Evolutionary conservation across 1,140 invertebrate species (phyloP), one percentile per base, ranked within the genome.

Genomic region (Tetranychus cinnabarinus): DNA sequence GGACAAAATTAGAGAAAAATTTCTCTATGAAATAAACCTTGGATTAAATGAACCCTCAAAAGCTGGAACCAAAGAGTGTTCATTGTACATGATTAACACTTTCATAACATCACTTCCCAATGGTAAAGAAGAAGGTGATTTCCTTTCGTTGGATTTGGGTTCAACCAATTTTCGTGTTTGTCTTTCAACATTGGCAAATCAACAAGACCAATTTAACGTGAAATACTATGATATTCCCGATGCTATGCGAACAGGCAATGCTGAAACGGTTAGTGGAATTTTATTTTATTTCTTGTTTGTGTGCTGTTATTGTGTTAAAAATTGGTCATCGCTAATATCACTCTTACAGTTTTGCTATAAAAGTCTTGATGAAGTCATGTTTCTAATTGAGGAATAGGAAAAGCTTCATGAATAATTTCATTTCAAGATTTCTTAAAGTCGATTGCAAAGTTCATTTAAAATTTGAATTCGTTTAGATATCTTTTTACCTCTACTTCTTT

Each of bases 141-240:
- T 78, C 67, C 69, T 88, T 64, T 83, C 85, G 2, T 71, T 88
- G 13, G 85, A 87, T 70, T 73, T 87, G 5, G 85, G 85, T 3
- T 84, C 83, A 2, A 86, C 84, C 1, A 85, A 88, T 71, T 87
- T 86, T 70, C 75, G 85, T 10, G 80, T 87, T 1, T 73, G 86
- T 23, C 72, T 82, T 10, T 70, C 85, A 56, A 72, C 77, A 50
- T 67, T 86, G 47, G 69, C 69, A 71, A 15, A 66, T 72, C 71
- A 76, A 59, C 69, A 76, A 62, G 76, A 80, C 13, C 76, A 79
- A 61, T 80, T 75, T 72, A 76, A 67, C 66, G 79, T 73, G 69
- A 77, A 79, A 64, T 78, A 81, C 55, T 83, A 77, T 66, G 71
- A 77, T 37, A 77, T 82, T 45, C 77, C 80, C 13, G 74, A 78